These are phyloP conservation scores for Ageneiosus marmoratus DNA, from an alignment of 2,113 vertebrate species.

Conservation along the genomic window DNA sequence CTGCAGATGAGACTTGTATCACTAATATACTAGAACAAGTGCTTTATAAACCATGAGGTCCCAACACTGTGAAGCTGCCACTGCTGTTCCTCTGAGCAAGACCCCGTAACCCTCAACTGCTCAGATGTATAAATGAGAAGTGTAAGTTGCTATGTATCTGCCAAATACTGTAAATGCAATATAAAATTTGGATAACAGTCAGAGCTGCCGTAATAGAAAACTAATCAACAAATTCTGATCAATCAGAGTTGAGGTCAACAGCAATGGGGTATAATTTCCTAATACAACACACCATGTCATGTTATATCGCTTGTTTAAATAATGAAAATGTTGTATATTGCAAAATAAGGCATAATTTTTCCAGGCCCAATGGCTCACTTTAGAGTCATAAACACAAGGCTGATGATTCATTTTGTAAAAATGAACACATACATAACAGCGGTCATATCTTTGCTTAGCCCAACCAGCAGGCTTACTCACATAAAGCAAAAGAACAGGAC, in stretches of 20 bases:
- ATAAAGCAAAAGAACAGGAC: not conserved
- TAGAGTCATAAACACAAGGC: not conserved
- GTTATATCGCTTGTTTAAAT: not conserved
- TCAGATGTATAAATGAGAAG: too few species aligned
- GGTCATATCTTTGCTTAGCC: not conserved
- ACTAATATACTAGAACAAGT: not conserved
- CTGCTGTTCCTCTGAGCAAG: too few species aligned
- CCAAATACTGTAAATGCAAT: too few species aligned
- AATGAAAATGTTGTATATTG: not conserved
- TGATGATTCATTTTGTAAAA: constrained; percentile 25
- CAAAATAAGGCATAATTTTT: not conserved
- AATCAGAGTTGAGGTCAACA: not conserved
- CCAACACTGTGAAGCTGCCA: too few species aligned
- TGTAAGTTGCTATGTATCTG: too few species aligned
- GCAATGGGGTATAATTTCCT: not conserved
- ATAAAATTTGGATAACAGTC: too few species aligned
- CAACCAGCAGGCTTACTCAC: not conserved
- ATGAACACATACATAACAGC: not conserved
- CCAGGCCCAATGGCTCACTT: not conserved
- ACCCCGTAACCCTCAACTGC: too few species aligned
- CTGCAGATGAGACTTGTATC: not conserved
- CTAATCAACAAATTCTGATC: not conserved
- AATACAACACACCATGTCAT: not conserved
- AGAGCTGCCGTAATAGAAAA: not conserved
- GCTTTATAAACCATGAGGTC: not conserved